phyloP scores from a whole-genome alignment of 2,797 vertebrate species.

The Halcyon chelicuti region DNA sequence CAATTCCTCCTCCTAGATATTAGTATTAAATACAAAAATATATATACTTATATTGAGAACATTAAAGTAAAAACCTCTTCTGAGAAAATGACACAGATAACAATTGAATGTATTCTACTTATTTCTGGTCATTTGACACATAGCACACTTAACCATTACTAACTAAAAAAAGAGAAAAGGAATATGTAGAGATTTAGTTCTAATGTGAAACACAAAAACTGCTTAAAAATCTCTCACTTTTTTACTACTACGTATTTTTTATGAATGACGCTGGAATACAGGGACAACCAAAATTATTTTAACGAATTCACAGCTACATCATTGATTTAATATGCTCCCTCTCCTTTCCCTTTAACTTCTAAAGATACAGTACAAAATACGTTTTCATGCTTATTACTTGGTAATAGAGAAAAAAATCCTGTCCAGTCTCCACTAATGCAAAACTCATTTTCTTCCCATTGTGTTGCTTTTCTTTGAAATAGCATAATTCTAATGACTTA shows the following conservation, averaged over 20 bases:
- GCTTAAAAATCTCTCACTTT: background rate
- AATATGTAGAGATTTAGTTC: background rate
- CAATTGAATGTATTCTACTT: background rate
- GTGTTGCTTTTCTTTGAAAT: background rate
- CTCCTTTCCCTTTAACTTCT: background rate
- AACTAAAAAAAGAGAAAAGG: background rate
- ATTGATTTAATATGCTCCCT: background rate
- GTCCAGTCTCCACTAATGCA: constrained; percentile 24
- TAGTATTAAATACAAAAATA: constrained; percentile 24
- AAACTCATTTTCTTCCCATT: background rate
- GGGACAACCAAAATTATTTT: background rate
- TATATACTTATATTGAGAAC: background rate
- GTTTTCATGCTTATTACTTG: constrained; percentile 48
- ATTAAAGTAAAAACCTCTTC: background rate
- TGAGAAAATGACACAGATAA: constrained; percentile 20
- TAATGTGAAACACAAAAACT: background rate
- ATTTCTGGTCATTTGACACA: constrained; percentile 6
- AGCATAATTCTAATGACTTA: background rate
- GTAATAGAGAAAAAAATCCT: constrained; percentile 70
- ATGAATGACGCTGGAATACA: background rate
- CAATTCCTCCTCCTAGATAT: background rate
- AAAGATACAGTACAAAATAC: constrained; percentile 43
- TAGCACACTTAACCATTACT: background rate
- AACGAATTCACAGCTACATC: constrained; percentile 36
- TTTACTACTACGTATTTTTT: background rate